Conservation (phyloP, 2,797 vertebrate genomes). For the Clarias platycephalus region DNA sequence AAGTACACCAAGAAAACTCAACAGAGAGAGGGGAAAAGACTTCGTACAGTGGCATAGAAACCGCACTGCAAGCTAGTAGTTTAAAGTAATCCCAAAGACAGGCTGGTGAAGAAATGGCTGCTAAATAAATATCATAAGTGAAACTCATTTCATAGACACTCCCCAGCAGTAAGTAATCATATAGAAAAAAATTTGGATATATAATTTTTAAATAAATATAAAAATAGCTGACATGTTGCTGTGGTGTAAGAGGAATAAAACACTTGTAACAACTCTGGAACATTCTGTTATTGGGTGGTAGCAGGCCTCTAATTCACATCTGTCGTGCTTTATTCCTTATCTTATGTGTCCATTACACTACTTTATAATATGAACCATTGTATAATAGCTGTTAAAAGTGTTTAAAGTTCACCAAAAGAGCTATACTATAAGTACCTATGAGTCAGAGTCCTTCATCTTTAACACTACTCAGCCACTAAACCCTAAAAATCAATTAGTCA, state of each 20-base stretch:
- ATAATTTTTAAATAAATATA: not conserved
- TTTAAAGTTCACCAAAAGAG: not conserved
- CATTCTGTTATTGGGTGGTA: not conserved
- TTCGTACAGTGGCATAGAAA: too few species aligned
- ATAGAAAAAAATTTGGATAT: too few species aligned
- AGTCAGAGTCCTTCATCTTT: not conserved
- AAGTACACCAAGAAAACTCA: too few species aligned
- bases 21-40: too few species aligned
- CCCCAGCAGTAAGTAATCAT: not conserved
- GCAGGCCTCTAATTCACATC: not conserved
- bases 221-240: not conserved
- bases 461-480: not conserved
- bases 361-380: not conserved
- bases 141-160: not conserved
- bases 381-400: not conserved
- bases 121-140: not conserved
- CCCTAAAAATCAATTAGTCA: not conserved
- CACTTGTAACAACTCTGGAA: not conserved
- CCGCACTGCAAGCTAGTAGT: not conserved
- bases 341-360: not conserved
- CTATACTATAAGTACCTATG: not conserved
- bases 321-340: not conserved
- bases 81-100: not conserved
- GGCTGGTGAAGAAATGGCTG: not conserved
- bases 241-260: not conserved